A percentile compares a stretch with the other conserved stretches of the same genome.
phyloP scores from a whole-genome alignment of 2,797 vertebrate genomes.

The Pseudochromis fuscus region DNA sequence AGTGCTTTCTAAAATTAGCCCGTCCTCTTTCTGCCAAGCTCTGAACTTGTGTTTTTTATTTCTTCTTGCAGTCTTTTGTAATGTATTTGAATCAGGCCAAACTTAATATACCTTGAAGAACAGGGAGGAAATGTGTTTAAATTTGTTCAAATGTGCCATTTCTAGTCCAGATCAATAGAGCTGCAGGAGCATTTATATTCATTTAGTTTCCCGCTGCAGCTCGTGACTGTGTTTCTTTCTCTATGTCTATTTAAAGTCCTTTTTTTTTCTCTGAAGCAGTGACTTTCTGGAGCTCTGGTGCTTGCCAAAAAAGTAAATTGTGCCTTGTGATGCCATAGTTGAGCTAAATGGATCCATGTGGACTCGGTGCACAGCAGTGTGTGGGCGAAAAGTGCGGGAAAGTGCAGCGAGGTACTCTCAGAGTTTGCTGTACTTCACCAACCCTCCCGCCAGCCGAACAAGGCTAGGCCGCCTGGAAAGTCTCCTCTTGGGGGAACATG shows the following conservation, averaged over 20 bases:
- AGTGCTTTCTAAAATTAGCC: constrained; percentile 46
- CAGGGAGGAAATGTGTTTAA: background rate
- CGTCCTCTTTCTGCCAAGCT: constrained; percentile 24
- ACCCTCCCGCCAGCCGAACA: constrained; percentile 44
- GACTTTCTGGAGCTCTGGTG: constrained; percentile 49
- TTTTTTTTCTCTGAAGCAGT: constrained; percentile 53
- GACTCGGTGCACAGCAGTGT: constrained; percentile 60
- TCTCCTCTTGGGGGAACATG: constrained; percentile 79
- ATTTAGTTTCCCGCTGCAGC: constrained; percentile 35
- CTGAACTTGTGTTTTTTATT: constrained; percentile 3
- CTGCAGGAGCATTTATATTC: constrained; percentile 16
- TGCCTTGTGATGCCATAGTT: constrained; percentile 66
- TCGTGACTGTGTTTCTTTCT: constrained; percentile 40
- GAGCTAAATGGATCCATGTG: constrained; percentile 79
- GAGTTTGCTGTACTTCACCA: constrained; percentile 38
- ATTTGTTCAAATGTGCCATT: constrained; percentile 31
- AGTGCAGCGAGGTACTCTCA: constrained; percentile 64
- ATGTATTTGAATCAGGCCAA: constrained; percentile 15
- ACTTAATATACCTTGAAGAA: constrained; percentile 10
- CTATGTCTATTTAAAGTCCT: constrained; percentile 55
- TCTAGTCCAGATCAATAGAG: constrained; percentile 31
- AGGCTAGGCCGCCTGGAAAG: constrained; percentile 66
- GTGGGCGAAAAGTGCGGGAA: constrained; percentile 80
- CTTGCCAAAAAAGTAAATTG: constrained; percentile 68
- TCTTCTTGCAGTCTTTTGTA: constrained; percentile 30